Conservation (phyloP, 2,888 invertebrate genomes). For the Sminthurides aquaticus region DNA sequence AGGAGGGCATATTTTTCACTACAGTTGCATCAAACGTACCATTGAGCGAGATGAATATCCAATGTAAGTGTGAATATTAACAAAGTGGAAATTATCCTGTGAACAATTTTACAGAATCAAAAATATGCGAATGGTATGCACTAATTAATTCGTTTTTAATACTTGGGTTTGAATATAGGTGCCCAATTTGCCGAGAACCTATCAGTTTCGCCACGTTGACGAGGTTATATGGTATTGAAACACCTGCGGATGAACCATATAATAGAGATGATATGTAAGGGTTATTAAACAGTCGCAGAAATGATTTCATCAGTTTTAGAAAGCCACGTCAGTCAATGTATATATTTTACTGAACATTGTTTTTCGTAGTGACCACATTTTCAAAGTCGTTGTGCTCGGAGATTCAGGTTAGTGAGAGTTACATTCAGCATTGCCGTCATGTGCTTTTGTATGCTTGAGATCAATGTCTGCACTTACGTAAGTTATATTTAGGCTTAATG, state of each 20-base stretch:
- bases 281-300: too few species aligned
- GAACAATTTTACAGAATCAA: neutral
- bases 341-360: too few species aligned
- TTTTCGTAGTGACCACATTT: slow-evolving; percentile 38
- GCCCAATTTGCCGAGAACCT: slow-evolving; percentile 16
- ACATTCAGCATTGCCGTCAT: too few species aligned
- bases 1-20: slow-evolving; percentile 35
- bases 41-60: slow-evolving; percentile 23
- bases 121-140: neutral
- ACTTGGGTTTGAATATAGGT: slow-evolving; percentile 7
- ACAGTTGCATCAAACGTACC: slow-evolving; percentile 26
- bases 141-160: neutral
- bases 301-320: too few species aligned
- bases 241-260: neutral
- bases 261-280: too few species aligned
- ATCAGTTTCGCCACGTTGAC: slow-evolving; percentile 2
- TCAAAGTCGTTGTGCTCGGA: slow-evolving; percentile 62
- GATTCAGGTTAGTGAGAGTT: too few species aligned
- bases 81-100: neutral
- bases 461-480: too few species aligned
- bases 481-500: too few species aligned
- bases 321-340: too few species aligned
- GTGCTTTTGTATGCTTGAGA: too few species aligned
- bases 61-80: neutral
- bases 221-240: slow-evolving; percentile 16